Conservation (phyloP, 1,140 invertebrate species). For the Nylanderia fulva region DNA sequence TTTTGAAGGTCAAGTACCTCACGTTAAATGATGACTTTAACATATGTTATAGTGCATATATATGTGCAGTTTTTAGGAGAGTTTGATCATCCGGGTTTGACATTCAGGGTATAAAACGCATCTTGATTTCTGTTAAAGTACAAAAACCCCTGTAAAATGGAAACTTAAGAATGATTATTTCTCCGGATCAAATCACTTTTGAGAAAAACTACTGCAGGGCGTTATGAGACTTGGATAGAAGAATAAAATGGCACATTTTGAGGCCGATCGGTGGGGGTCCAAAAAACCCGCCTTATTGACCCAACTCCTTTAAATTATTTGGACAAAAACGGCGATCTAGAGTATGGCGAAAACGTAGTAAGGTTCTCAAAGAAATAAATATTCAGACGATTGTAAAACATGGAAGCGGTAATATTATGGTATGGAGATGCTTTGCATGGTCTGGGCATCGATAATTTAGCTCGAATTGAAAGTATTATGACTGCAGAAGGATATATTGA, state of each 20-base stretch:
- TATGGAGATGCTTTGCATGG: slow-evolving; percentile 22
- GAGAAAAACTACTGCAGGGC: background rate
- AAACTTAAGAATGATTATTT: background rate
- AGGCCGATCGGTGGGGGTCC: background rate
- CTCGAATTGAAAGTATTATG: slow-evolving; percentile 10
- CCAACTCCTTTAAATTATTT: no score
- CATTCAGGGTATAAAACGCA: background rate
- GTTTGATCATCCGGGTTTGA: background rate
- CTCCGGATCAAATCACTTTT: background rate
- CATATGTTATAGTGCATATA: background rate
- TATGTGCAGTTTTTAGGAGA: background rate
- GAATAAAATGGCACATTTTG: background rate
- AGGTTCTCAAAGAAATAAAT: no score
- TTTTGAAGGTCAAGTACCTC: no score
- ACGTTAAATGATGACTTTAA: background rate
- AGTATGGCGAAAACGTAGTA: no score
- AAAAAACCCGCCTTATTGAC: background rate
- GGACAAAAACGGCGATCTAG: no score
- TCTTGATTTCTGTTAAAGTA: background rate
- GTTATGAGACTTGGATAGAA: no score
- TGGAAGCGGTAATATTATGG: slow-evolving; percentile 18
- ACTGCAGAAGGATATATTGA: slow-evolving; percentile 12
- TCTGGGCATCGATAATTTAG: slow-evolving; percentile 4
- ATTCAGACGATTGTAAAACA: background rate
- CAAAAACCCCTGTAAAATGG: background rate